Evolutionary conservation across 2,797 vertebrate genomes (phyloP).

Genomic region (Tympanoctomys barrerae): DNA sequence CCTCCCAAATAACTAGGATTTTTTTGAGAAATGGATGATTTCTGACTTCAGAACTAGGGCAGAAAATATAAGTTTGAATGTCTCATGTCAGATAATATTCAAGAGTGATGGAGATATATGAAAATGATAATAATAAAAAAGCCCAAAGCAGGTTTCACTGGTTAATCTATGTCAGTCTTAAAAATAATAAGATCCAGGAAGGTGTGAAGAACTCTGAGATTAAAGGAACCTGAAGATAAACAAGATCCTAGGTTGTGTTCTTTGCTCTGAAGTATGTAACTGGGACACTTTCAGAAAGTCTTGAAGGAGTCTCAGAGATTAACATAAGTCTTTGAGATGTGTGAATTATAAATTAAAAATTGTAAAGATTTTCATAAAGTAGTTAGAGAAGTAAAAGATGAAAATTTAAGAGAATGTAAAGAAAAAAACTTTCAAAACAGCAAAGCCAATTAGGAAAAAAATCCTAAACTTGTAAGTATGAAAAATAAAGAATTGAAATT

Average conservation of each 20-base stretch:
- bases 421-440: not conserved
- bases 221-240: not conserved
- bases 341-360: conserved; percentile 24
- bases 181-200: conserved; percentile 22
- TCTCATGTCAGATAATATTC: not conserved
- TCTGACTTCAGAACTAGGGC: not conserved
- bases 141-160: not conserved
- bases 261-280: conserved; percentile 17
- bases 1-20: not conserved
- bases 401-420: conserved; percentile 26
- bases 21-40: conserved; percentile 27
- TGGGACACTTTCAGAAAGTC: not conserved
- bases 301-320: not conserved
- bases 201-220: not conserved
- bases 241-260: not conserved
- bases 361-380: not conserved
- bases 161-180: conserved; percentile 4
- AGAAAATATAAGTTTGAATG: conserved; percentile 4
- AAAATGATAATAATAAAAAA: not conserved
- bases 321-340: conserved; percentile 7
- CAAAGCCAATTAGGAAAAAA: not conserved
- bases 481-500: not conserved
- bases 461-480: conserved; percentile 39
- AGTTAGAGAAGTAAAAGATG: not conserved
- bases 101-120: not conserved